These are phyloP conservation scores for Chaetophractus vellerosus DNA, from an alignment of 2,797 vertebrate genomes.

Conservation along the genomic window DNA sequence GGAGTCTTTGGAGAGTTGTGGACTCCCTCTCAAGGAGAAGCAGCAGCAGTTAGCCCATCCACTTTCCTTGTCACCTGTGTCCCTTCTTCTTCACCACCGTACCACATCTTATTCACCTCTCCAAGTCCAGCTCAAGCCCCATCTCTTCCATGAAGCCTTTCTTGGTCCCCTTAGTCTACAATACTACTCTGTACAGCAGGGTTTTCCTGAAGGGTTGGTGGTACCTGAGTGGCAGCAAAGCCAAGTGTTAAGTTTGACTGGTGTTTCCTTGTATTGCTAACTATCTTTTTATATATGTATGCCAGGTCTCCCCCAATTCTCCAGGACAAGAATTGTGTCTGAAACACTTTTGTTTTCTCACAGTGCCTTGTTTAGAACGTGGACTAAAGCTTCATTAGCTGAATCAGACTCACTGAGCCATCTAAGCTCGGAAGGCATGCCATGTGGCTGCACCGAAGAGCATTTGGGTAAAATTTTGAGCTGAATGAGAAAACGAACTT, in stretches of 20 bases:
- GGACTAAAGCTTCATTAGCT: background rate
- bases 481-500: background rate
- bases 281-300: background rate
- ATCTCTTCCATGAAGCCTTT: background rate
- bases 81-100: background rate
- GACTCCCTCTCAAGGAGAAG: background rate
- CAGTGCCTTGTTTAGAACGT: background rate
- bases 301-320: background rate
- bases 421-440: background rate
- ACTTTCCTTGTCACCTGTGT: background rate
- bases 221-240: no score
- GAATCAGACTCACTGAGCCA: background rate
- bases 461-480: background rate
- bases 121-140: background rate
- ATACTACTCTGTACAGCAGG: no score
- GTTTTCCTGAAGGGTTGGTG: no score
- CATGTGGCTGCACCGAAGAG: background rate
- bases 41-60: background rate
- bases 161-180: background rate
- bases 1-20: background rate
- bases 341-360: background rate
- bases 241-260: background rate
- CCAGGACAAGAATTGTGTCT: background rate
- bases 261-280: background rate
- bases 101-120: background rate